These are phyloP conservation scores for Drosophila maculinotata DNA, from an alignment of 2,888 invertebrate species.

Conservation along the genomic window DNA sequence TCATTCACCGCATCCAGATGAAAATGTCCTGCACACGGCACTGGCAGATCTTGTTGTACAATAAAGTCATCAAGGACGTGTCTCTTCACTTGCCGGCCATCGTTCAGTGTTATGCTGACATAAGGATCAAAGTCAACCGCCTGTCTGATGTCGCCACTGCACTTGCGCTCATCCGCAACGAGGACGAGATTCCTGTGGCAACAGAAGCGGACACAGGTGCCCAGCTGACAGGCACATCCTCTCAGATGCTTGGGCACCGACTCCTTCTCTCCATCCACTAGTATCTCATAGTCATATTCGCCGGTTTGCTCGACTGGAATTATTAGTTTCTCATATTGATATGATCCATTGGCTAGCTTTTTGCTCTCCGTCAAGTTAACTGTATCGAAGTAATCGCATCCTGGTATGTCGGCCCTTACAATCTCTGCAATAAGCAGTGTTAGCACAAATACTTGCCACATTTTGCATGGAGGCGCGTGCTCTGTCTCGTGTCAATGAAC, in stretches of 20 bases:
- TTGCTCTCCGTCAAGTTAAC: conserved; percentile 55
- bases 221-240: conserved; percentile 76
- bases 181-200: conserved; percentile 46
- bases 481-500: too few species aligned
- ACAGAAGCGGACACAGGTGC: conserved; percentile 79
- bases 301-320: conserved; percentile 58
- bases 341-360: conserved; percentile 60
- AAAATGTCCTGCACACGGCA: conserved; percentile 45
- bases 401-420: conserved; percentile 31
- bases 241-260: conserved; percentile 48
- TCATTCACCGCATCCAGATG: conserved; percentile 1
- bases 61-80: conserved; percentile 37
- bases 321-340: conserved; percentile 57
- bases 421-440: neutral
- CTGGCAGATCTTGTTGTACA: conserved; percentile 39
- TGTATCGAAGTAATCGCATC: conserved; percentile 70
- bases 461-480: neutral
- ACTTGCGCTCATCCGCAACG: conserved; percentile 4
- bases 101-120: conserved; percentile 26
- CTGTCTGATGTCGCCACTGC: conserved; percentile 3
- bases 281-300: conserved; percentile 52
- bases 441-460: conserved; percentile 3
- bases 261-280: conserved; percentile 13
- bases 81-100: conserved; percentile 3
- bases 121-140: conserved; percentile 17